These are phyloP conservation scores for Drosophila affinis DNA, from an alignment of 2,888 invertebrate genomes.

Conservation along the genomic window DNA sequence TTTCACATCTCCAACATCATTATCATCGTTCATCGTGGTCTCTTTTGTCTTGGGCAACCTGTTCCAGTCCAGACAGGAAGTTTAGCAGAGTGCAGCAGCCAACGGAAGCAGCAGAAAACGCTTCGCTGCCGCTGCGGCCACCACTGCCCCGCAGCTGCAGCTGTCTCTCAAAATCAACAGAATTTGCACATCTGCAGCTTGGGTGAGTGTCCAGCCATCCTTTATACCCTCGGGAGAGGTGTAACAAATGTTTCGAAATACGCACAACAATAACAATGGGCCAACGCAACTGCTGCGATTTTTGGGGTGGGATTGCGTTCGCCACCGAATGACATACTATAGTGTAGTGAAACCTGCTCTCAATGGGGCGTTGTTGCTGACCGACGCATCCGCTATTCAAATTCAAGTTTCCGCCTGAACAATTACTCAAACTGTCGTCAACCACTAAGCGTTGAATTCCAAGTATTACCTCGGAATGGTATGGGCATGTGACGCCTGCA, in stretches of 20 bases:
- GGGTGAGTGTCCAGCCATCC: slow-evolving; percentile 23
- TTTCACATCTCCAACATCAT: slow-evolving; percentile 51
- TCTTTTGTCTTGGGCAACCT: slow-evolving; percentile 54
- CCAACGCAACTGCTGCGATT: slow-evolving; percentile 4
- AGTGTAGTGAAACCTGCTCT: slow-evolving; percentile 30
- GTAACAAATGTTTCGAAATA: slow-evolving; percentile 16
- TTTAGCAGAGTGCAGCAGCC: slow-evolving; percentile 75
- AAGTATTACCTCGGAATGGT: slow-evolving; percentile 15
- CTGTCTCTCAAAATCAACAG: slow-evolving; percentile 22
- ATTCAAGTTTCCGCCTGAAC: slow-evolving; percentile 68
- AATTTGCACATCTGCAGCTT: slow-evolving; percentile 1
- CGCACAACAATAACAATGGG: slow-evolving; percentile 7
- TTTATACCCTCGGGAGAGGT: background rate
- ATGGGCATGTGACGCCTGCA: background rate
- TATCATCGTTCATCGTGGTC: slow-evolving; percentile 56
- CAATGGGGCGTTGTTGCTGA: slow-evolving; percentile 23
- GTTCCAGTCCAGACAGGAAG: slow-evolving; percentile 74
- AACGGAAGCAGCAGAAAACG: slow-evolving; percentile 35
- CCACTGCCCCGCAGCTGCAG: slow-evolving; percentile 38
- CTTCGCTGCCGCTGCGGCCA: slow-evolving; percentile 25
- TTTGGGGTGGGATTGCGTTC: slow-evolving; percentile 28
- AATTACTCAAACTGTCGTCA: slow-evolving; percentile 54
- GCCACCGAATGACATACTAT: background rate
- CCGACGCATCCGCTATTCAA: slow-evolving; percentile 53
- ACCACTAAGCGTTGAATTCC: slow-evolving; percentile 30